Conservation (phyloP, 2,113 vertebrate genomes). For the Brienomyrus longianalis region DNA sequence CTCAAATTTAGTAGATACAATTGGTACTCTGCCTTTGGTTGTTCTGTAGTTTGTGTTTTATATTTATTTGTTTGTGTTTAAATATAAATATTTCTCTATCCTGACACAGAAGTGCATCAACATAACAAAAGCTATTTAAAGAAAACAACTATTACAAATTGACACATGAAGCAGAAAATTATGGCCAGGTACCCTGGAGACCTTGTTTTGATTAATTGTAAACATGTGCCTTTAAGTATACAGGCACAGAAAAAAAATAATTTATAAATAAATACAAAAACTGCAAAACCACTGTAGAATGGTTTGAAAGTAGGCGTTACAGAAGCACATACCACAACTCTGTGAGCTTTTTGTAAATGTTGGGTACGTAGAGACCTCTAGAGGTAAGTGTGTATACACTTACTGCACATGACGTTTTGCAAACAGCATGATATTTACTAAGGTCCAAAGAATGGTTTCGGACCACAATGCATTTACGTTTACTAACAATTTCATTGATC, state of each 20-base stretch:
- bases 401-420: not conserved
- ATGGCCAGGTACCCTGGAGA: not conserved
- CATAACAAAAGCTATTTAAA: not conserved
- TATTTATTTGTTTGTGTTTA: not conserved
- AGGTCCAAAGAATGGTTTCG: not conserved
- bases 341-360: not conserved
- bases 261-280: not conserved
- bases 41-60: not conserved
- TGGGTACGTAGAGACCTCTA: slow-evolving; percentile 5
- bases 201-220: not conserved
- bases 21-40: not conserved
- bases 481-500: slow-evolving; percentile 2
- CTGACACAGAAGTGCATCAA: not conserved
- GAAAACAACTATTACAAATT: not conserved
- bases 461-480: not conserved
- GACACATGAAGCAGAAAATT: not conserved
- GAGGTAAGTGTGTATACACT: not conserved
- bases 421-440: slow-evolving; percentile 1
- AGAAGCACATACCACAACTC: not conserved
- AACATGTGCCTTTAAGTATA: not conserved
- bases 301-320: not conserved
- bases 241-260: not conserved
- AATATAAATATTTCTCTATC: not conserved
- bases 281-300: not conserved
- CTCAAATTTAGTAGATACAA: not conserved